phyloP scores from a whole-genome alignment of 2,888 invertebrate species.

The Atherix ibis region DNA sequence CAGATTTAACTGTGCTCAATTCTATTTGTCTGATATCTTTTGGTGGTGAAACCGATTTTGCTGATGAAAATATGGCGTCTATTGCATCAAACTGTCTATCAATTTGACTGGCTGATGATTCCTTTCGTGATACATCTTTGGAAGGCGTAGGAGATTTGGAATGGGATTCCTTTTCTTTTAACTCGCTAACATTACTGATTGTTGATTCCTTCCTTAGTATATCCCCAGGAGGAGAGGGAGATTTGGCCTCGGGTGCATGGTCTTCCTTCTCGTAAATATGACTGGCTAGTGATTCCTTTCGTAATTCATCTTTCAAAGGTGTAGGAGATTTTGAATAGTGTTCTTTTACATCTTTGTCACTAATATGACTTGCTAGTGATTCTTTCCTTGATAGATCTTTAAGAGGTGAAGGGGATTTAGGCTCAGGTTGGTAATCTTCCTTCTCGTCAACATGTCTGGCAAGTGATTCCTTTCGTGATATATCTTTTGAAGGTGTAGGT shows the following conservation, averaged over 20 bases:
- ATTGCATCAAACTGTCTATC: too few relatives aligned
- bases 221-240: background rate
- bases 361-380: conserved; percentile 21
- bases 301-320: conserved; percentile 2
- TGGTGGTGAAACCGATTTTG: too few relatives aligned
- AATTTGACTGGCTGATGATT: conserved; percentile 6
- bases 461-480: conserved; percentile 5
- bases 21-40: too few relatives aligned
- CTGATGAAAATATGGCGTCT: too few relatives aligned
- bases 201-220: conserved; percentile 5
- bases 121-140: too few relatives aligned
- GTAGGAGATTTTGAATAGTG: conserved; percentile 8
- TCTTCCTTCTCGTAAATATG: conserved; percentile 1
- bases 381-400: conserved; percentile 17
- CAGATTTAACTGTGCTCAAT: too few relatives aligned
- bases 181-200: conserved; percentile 1
- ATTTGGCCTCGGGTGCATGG: background rate
- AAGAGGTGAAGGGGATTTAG: background rate
- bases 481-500: conserved; percentile 1
- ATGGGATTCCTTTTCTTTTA: conserved; percentile 4
- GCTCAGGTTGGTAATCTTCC: background rate
- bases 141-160: conserved; percentile 1
- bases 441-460: conserved; percentile 2
- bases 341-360: conserved; percentile 5
- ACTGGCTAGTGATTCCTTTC: conserved; percentile 7